phyloP scores from a whole-genome alignment of 2,888 invertebrate species.

The Dione vanillae region DNA sequence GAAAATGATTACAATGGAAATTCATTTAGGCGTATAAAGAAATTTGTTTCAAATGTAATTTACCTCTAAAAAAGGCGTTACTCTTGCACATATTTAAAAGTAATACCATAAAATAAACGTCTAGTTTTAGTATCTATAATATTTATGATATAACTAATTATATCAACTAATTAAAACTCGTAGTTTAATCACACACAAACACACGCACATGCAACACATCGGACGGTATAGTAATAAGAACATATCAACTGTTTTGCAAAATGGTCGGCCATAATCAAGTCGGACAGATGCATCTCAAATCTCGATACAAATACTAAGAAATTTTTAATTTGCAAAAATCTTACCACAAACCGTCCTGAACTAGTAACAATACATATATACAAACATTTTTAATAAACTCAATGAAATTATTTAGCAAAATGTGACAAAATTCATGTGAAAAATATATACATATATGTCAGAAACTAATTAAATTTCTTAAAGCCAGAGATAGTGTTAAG shows the following conservation, averaged over 20 bases:
- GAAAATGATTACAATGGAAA: neutral
- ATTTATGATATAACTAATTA: constrained; percentile 5
- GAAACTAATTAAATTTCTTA: constrained; percentile 20
- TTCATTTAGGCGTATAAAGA: neutral
- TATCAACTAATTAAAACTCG: constrained; percentile 18
- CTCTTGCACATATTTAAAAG: neutral
- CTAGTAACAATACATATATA: neutral
- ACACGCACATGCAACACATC: constrained; percentile 53
- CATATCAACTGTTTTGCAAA: constrained; percentile 9
- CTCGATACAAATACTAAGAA: constrained; percentile 1
- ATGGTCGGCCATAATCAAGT: neutral
- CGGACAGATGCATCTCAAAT: neutral
- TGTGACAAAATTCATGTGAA: constrained; percentile 38
- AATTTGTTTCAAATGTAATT: neutral
- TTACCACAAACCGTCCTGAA: constrained; percentile 25
- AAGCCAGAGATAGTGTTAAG: constrained; percentile 18
- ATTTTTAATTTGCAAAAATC: neutral
- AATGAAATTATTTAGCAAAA: constrained; percentile 17
- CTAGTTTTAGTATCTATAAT: neutral
- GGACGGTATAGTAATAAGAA: constrained; percentile 61
- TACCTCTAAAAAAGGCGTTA: neutral
- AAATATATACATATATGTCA: neutral
- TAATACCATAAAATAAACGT: neutral
- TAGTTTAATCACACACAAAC: constrained; percentile 48
- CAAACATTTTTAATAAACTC: neutral